phyloP scores from a whole-genome alignment of 2,797 vertebrate genomes.

The Potorous gilbertii region DNA sequence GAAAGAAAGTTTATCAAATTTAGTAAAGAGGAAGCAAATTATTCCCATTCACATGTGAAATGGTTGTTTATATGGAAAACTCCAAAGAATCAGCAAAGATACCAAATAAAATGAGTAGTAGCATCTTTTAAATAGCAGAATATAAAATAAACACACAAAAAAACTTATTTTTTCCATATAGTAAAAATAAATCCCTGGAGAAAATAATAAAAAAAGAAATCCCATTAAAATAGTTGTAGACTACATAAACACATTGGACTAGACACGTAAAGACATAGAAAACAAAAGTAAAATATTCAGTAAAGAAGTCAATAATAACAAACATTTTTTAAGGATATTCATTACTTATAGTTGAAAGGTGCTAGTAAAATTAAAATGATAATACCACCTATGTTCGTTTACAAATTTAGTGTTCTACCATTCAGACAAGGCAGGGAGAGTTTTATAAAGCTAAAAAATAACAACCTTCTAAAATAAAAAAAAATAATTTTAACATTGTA shows the following conservation, averaged over 20 bases:
- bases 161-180: neutral
- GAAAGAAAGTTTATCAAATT: neutral
- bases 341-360: neutral
- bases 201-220: neutral
- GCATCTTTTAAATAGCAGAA: neutral
- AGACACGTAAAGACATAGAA: neutral
- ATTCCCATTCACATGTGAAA: neutral
- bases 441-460: neutral
- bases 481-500: neutral
- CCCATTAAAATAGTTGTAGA: neutral
- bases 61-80: neutral
- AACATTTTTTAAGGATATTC: neutral
- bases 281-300: neutral
- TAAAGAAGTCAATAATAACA: neutral
- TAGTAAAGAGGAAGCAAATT: neutral
- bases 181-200: neutral
- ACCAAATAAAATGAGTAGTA: neutral
- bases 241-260: neutral
- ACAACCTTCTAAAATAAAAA: neutral
- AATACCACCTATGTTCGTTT: neutral
- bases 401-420: neutral
- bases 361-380: neutral
- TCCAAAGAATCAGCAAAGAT: neutral
- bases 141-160: neutral
- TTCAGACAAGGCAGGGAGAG: neutral